phyloP scores from a whole-genome alignment of 92 coral and sea anemone genomes.

The Muricea muricata region DNA sequence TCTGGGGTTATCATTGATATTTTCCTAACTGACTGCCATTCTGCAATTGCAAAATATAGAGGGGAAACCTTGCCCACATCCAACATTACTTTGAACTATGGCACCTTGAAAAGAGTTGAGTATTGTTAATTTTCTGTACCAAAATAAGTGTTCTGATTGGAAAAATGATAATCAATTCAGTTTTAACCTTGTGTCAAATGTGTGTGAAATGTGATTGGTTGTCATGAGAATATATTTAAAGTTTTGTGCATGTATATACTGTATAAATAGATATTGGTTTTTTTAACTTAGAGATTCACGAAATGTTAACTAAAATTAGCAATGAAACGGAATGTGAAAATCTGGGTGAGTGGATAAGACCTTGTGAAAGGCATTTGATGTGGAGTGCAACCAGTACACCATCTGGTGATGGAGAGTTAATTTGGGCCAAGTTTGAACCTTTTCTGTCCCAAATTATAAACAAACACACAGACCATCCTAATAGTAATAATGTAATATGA shows the following conservation, averaged over 20 bases:
- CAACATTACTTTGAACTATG: slow-evolving; percentile 20
- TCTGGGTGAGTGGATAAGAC: slow-evolving; percentile 46
- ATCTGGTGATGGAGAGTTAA: slow-evolving; percentile 60
- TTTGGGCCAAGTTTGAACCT: slow-evolving; percentile 65
- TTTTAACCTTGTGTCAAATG: not conserved
- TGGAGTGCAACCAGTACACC: slow-evolving; percentile 62
- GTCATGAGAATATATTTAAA: not conserved
- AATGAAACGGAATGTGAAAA: slow-evolving; percentile 54
- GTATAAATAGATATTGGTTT: not conserved
- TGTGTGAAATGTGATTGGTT: not conserved
- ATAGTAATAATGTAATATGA: slow-evolving; percentile 39
- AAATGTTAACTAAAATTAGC: slow-evolving; percentile 50
- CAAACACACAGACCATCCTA: slow-evolving; percentile 46
- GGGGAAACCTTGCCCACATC: not conserved
- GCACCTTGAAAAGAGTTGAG: slow-evolving; percentile 35
- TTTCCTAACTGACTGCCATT: slow-evolving; percentile 22
- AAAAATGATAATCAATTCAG: too few species aligned
- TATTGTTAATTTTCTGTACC: not conserved
- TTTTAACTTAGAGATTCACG: slow-evolving; percentile 52
- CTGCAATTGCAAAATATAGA: slow-evolving; percentile 4
- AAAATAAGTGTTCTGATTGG: not conserved
- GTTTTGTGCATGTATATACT: not conserved
- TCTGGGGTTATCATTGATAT: slow-evolving; percentile 29
- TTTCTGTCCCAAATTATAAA: slow-evolving; percentile 56
- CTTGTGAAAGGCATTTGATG: slow-evolving; percentile 53